Base-by-base conservation (phyloP, 2,888 invertebrate genomes). In the Helobdella robusta region DNA sequence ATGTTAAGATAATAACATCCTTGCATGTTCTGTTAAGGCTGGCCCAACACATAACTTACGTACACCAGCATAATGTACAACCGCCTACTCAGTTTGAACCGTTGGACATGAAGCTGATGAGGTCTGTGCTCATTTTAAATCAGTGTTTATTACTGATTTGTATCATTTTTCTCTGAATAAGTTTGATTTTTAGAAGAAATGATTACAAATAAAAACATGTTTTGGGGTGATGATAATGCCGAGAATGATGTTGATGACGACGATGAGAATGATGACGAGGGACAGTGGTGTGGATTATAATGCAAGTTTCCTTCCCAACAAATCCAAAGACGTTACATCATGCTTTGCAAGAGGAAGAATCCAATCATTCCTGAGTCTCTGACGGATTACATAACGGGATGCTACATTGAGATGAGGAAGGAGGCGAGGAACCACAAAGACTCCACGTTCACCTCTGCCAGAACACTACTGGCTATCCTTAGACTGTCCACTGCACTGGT, bases 1-100 rank as follows among this genome's bases (percentile, higher is more conserved):
- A n/a, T n/a, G n/a, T n/a, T n/a, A n/a, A n/a, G n/a, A n/a, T n/a
- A n/a, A n/a, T n/a, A n/a, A n/a, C n/a, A n/a, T n/a, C n/a, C n/a
- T n/a, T n/a, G n/a, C n/a, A n/a, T n/a, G n/a, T n/a, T n/a, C n/a
- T n/a, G n/a, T n/a, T n/a, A n/a, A 75, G 91, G 74, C 82, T 98
- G 66, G 98, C 98, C 15, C 88, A 93, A 78, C 98, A 98, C 81
- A 97, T 98, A 67, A 90, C 97, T 0, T 94, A 91, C 79, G 97
- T 99, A 44, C 98, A 98, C 81, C 89, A 89, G 76, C 87, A 93
- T 81, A 86, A 86, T 72, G 84, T 85, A 65, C 92, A 97, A 80
- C 97, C 97, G 15, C 88, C 89, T 1, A 74, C 75, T 15, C 81
- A 83, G n/a, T 82, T 86, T 64, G 84, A 86, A 72, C 87, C 91